Evolutionary conservation across 2,888 invertebrate genomes (phyloP).

Genomic region (Drosophila setosimentum): DNA sequence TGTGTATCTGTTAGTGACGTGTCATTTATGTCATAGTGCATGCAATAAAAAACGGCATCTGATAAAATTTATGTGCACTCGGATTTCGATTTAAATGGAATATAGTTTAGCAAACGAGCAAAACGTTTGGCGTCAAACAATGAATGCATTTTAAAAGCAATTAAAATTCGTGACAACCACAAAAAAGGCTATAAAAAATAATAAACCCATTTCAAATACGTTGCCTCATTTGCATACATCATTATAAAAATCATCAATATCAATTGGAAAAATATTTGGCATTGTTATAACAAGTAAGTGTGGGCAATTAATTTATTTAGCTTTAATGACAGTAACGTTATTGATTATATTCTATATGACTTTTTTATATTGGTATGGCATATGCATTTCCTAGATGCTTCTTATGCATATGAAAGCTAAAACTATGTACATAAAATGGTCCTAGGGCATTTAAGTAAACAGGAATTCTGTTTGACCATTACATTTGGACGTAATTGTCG

Average conservation of each 20-base stretch:
- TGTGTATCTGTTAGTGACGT: conserved; percentile 55
- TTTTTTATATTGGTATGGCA: neutral
- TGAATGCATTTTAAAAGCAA: conserved; percentile 66
- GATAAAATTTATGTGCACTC: conserved; percentile 58
- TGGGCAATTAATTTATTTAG: neutral
- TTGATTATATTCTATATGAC: conserved; percentile 2
- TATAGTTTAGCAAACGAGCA: conserved; percentile 51
- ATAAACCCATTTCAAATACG: conserved; percentile 45
- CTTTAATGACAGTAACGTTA: neutral
- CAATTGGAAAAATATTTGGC: conserved; percentile 19
- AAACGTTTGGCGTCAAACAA: conserved; percentile 68
- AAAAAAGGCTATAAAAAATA: conserved; percentile 52
- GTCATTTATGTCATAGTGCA: conserved; percentile 55
- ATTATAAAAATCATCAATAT: conserved; percentile 36
- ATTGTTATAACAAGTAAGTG: conserved; percentile 43
- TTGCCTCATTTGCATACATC: conserved; percentile 62
- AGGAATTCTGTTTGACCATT: too few species aligned
- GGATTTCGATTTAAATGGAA: conserved; percentile 49
- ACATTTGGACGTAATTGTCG: conserved; percentile 12
- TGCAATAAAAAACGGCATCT: conserved; percentile 37
- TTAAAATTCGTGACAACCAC: conserved; percentile 54
- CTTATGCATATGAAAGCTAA: neutral
- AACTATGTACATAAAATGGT: neutral
- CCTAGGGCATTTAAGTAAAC: neutral
- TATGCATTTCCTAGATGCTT: neutral